A percentile compares a stretch with the other conserved stretches of the same genome.
These are phyloP conservation scores for Eretmocerus hayati DNA, from an alignment of 2,888 invertebrate genomes.

Conservation along the genomic window DNA sequence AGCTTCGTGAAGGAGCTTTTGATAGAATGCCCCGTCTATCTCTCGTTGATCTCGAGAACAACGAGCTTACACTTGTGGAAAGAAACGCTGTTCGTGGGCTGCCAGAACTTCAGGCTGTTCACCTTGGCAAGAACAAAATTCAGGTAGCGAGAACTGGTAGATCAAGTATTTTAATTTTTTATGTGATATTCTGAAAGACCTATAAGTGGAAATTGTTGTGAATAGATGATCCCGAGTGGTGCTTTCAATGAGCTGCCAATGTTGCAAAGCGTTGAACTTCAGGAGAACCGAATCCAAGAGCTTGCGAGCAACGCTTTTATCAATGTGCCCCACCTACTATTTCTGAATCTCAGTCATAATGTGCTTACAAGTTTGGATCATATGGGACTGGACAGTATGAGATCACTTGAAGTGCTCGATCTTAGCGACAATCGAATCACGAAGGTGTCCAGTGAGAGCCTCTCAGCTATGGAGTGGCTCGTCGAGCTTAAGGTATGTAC, in stretches of 20 bases:
- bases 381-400: slow-evolving; percentile 64
- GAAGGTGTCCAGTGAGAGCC: slow-evolving; percentile 57
- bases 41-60: slow-evolving; percentile 72
- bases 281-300: slow-evolving; percentile 69
- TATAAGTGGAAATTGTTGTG: no score
- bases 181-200: not conserved
- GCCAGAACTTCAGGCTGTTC: slow-evolving; percentile 61
- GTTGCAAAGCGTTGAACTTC: slow-evolving; percentile 67
- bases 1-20: slow-evolving; percentile 65
- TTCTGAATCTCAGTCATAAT: slow-evolving; percentile 78
- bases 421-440: slow-evolving; percentile 72
- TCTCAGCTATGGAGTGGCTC: slow-evolving; percentile 75
- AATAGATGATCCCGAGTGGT: slow-evolving; percentile 57
- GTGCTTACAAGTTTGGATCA: slow-evolving; percentile 67
- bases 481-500: slow-evolving; percentile 64
- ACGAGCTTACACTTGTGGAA: slow-evolving; percentile 69
- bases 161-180: not conserved
- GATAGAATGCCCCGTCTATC: slow-evolving; percentile 63
- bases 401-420: slow-evolving; percentile 78
- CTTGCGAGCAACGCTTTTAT: slow-evolving; percentile 70
- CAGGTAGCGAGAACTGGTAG: slow-evolving; percentile 45
- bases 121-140: slow-evolving; percentile 65
- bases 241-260: slow-evolving; percentile 71
- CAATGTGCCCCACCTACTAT: slow-evolving; percentile 68
- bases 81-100: slow-evolving; percentile 64